Conservation (phyloP, 2,113 vertebrate species). For the Perognathus longimembris region DNA sequence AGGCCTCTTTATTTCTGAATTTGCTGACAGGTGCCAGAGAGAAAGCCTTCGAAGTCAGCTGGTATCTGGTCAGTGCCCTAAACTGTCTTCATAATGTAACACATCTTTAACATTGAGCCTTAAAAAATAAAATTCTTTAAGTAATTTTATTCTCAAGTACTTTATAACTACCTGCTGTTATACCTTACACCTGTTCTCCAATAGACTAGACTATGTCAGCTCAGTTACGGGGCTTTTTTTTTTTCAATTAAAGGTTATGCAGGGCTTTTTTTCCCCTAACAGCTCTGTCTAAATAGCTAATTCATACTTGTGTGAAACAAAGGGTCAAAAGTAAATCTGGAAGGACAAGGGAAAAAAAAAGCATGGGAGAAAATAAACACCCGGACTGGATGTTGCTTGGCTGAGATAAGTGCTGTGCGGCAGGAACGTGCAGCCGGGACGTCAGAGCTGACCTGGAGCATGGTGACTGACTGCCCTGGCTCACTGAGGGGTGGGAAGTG, state of each 20-base stretch:
- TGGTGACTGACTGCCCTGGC: not conserved
- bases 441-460: not conserved
- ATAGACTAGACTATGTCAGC: not conserved
- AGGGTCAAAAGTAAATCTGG: slow-evolving; percentile 21
- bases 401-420: not conserved
- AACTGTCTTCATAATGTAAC: not conserved
- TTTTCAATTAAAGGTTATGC: no score
- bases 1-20: not conserved
- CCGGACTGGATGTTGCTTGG: not conserved
- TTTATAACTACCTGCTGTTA: slow-evolving; percentile 36
- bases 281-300: not conserved
- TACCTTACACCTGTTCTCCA: not conserved
- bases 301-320: not conserved
- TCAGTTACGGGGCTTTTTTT: no score
- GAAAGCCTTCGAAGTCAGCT: not conserved
- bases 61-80: not conserved
- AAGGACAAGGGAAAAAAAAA: not conserved
- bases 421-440: not conserved
- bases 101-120: not conserved
- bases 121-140: slow-evolving; percentile 61
- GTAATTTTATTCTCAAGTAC: slow-evolving; percentile 25
- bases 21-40: not conserved
- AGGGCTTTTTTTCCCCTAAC: not conserved
- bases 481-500: not conserved
- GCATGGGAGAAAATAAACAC: not conserved